Conservation (phyloP, 1,140 invertebrate species). For the Panulirus ornatus region DNA sequence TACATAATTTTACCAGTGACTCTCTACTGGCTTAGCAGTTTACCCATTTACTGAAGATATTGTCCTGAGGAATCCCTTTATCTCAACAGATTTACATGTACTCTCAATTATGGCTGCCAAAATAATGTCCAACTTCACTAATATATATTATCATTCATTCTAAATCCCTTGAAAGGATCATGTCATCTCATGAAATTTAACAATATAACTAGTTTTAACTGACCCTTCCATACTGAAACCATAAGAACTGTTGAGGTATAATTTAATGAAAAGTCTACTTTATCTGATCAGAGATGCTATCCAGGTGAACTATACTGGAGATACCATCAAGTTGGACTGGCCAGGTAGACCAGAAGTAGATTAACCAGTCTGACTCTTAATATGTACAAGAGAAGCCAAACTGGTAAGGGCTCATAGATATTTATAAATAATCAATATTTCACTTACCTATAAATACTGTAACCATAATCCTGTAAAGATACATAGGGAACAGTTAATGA, state of each 20-base stretch:
- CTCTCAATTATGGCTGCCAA: not conserved
- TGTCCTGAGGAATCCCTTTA: too few relatives aligned
- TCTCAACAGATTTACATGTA: not conserved
- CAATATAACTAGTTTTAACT: not conserved
- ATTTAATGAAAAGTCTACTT: not conserved
- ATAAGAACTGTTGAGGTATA: not conserved
- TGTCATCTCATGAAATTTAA: not conserved
- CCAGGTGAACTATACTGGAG: not conserved
- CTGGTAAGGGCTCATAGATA: not conserved
- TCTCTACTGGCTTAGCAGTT: too few relatives aligned
- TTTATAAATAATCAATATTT: constrained; percentile 6
- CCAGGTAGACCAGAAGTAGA: not conserved
- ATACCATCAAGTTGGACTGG: not conserved
- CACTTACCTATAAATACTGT: constrained; percentile 7
- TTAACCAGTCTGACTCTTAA: not conserved
- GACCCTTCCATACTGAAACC: not conserved
- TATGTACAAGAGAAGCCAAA: constrained; percentile 18
- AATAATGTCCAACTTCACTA: too few relatives aligned
- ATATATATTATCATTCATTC: too few relatives aligned
- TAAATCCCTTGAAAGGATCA: not conserved
- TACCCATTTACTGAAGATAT: too few relatives aligned
- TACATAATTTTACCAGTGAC: too few relatives aligned
- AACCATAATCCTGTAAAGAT: not conserved
- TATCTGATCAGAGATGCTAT: not conserved
- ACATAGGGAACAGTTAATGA: too few relatives aligned